Base-by-base conservation (phyloP, 2,888 invertebrate genomes). In the Stenotaenia linearis region DNA sequence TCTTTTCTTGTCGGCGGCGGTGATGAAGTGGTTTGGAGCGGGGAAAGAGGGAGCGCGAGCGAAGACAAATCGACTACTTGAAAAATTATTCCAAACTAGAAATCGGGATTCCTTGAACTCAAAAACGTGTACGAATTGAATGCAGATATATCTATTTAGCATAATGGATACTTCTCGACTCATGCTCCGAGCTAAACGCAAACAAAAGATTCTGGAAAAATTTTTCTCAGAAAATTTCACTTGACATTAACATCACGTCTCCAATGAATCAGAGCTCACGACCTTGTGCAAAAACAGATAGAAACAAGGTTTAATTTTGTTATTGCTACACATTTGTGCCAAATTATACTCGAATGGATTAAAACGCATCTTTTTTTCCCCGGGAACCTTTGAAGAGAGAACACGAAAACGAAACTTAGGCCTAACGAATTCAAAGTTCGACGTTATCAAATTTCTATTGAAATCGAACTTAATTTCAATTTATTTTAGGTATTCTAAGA, bases 111-210 rank as follows among this genome's bases (percentile, higher is more conserved):
- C 56, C 56, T 56, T 56, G 56, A 56, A 56, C 21, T 56, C 56
- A 56, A 56, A 56, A 56, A 56, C 56, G 56, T 56, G 56, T 56
- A 56, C 56, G 56, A 56, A 56, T 56, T 56, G 56, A 56, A 56
- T 56, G 56, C 56, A 56, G 56, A 56, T 56, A 56, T 56, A 56
- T 56, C 56, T 56, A 21, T 56, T 56, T 56, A n/a, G 56, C 56
- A 56, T 56, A 56, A 56, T 56, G 56, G 56, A 56, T 56, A 56
- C 56, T 56, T 56, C 56, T 56, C 21, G 56, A 56, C 56, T 56
- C 56, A 56, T 56, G 56, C 56, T 56, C 56, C 18, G 56, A 56
- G 56, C 56, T 56, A 56, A 56, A 56, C 56, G 56, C 56, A 56
- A 56, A 56, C 56, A 56, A 56, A 56, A 56, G 56, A 56, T 56